These are phyloP conservation scores for Chaetura pelagica DNA, from an alignment of 2,113 vertebrate genomes.

Conservation along the genomic window DNA sequence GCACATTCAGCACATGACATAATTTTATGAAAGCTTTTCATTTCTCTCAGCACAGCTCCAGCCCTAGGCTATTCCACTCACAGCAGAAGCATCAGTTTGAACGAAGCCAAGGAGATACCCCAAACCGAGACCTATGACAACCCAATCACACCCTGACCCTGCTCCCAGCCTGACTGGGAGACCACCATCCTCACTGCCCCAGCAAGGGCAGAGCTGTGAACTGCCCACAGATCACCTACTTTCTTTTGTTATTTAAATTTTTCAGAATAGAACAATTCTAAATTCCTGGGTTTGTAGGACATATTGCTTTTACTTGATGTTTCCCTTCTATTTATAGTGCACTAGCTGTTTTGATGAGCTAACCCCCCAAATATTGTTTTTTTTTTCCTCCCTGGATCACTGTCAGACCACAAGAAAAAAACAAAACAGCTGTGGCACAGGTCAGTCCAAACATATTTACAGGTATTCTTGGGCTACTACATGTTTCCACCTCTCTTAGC, in stretches of 20 bases:
- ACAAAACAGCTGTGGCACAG: background rate
- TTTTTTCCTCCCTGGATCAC: background rate
- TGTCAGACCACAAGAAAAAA: background rate
- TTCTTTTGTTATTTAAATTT: background rate
- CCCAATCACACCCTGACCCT: accelerated
- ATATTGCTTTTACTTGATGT: background rate
- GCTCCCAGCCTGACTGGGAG: background rate
- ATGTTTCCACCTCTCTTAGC: background rate
- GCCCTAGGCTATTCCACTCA: constrained; percentile 50
- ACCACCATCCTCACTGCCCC: background rate
- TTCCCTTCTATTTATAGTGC: background rate
- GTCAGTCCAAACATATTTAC: background rate
- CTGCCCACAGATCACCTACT: background rate
- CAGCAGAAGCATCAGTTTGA: constrained; percentile 10
- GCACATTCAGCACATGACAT: constrained; percentile 61
- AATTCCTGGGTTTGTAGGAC: background rate
- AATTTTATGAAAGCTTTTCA: constrained; percentile 51
- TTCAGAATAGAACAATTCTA: background rate
- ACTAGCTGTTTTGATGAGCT: background rate
- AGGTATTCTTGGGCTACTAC: background rate
- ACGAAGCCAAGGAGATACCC: background rate
- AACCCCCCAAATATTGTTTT: background rate
- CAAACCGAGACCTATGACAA: background rate
- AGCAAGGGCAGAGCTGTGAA: background rate
- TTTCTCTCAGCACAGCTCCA: constrained; percentile 50